Percentiles rank a stretch among this genome's conserved stretches.
Evolutionary conservation across 2,888 invertebrate genomes (phyloP).

Genomic region (Camptogramma bilineatum): DNA sequence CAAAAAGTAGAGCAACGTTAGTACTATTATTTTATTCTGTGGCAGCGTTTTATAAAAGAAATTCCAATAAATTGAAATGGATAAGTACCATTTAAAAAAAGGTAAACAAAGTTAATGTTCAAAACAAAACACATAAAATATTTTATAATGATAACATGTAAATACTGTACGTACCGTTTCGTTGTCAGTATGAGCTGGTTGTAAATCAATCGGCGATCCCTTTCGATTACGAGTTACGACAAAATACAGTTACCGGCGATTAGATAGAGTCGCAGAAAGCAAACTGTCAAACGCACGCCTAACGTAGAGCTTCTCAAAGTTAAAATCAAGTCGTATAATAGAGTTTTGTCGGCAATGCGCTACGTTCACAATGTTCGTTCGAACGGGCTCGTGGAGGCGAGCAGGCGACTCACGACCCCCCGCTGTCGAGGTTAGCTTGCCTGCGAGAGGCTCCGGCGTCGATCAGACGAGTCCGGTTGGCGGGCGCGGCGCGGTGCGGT

Average conservation of each 20-base stretch:
- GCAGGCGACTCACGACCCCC: constrained; percentile 79
- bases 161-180: constrained; percentile 70
- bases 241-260: constrained; percentile 61
- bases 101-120: constrained; percentile 8
- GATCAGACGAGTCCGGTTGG: constrained; percentile 73
- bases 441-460: constrained; percentile 79
- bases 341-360: constrained; percentile 57
- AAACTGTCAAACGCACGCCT: constrained; percentile 68
- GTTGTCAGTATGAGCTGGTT: constrained; percentile 59
- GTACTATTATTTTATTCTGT: too few species aligned
- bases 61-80: background rate
- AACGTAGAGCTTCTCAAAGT: constrained; percentile 71
- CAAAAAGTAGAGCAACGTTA: too few species aligned
- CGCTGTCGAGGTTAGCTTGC: constrained; percentile 81
- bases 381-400: constrained; percentile 60
- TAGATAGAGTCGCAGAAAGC: constrained; percentile 61
- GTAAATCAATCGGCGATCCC: constrained; percentile 68
- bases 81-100: background rate
- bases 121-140: constrained; percentile 50
- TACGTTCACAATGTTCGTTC: constrained; percentile 64
- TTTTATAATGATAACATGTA: constrained; percentile 51
- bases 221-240: constrained; percentile 63
- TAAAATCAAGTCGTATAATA: constrained; percentile 69
- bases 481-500: constrained; percentile 56
- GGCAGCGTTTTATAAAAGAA: background rate